Evolutionary conservation across 2,888 invertebrate genomes (phyloP).

Genomic region (Junonia oenone): DNA sequence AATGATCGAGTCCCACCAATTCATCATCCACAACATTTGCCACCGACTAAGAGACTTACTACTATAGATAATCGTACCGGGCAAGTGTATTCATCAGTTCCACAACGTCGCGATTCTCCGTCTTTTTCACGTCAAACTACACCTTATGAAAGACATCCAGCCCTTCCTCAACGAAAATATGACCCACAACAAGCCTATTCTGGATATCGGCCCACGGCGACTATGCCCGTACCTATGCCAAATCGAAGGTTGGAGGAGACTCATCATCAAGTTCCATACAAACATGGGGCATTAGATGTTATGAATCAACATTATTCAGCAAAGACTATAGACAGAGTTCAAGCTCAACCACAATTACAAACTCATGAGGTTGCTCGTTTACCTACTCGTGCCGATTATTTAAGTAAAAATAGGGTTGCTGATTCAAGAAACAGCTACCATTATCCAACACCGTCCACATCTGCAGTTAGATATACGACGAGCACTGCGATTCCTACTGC

Average conservation of each 20-base stretch:
- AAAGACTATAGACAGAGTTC: constrained; percentile 54
- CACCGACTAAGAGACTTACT: constrained; percentile 48
- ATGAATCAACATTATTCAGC: constrained; percentile 52
- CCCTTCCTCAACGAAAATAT: constrained; percentile 60
- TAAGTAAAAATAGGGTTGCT: constrained; percentile 45
- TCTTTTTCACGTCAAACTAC: constrained; percentile 49
- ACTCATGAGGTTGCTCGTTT: constrained; percentile 51
- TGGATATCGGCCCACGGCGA: constrained; percentile 57
- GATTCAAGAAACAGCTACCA: constrained; percentile 54
- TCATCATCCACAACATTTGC: constrained; percentile 58
- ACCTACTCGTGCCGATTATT: constrained; percentile 52
- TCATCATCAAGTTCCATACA: constrained; percentile 56
- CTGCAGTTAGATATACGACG: constrained; percentile 51
- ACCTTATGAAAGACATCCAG: constrained; percentile 60
- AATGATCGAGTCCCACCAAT: constrained; percentile 73
- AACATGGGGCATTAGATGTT: constrained; percentile 51
- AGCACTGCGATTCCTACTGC: constrained; percentile 47
- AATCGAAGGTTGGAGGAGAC: constrained; percentile 61
- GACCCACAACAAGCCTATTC: constrained; percentile 69
- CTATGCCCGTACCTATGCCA: constrained; percentile 49
- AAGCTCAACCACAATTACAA: constrained; percentile 50
- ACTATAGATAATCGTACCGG: constrained; percentile 48
- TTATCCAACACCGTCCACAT: constrained; percentile 61
- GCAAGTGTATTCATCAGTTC: constrained; percentile 51
- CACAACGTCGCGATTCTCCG: constrained; percentile 58